phyloP scores from a whole-genome alignment of 92 coral and sea anemone genomes.

The Zoanthus gigantus region DNA sequence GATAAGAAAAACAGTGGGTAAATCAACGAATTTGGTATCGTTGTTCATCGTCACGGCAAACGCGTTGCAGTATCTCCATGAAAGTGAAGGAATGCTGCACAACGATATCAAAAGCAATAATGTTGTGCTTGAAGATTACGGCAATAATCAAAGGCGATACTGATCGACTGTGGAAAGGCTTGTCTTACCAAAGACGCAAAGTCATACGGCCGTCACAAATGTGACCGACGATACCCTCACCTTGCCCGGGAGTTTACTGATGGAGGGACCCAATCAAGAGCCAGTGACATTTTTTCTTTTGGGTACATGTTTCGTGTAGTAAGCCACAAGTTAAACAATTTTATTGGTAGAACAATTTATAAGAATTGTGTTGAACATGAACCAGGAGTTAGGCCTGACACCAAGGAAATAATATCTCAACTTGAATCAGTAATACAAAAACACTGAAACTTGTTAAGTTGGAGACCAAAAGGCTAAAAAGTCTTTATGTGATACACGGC shows the following conservation, averaged over 20 bases:
- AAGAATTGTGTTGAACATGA: background rate
- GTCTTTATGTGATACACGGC: too few species aligned
- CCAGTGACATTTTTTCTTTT: too few species aligned
- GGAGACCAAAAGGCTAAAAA: too few species aligned
- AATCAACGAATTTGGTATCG: background rate
- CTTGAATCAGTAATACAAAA: too few species aligned
- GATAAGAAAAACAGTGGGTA: background rate
- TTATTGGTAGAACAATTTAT: background rate
- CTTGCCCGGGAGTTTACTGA: too few species aligned
- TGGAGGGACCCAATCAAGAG: too few species aligned
- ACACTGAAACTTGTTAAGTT: too few species aligned
- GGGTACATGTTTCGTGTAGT: too few species aligned
- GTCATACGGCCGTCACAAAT: background rate
- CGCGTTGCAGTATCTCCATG: background rate
- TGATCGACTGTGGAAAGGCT: constrained; percentile 11
- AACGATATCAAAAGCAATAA: background rate
- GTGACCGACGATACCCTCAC: background rate
- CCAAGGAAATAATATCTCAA: background rate
- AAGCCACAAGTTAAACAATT: too few species aligned
- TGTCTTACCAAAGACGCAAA: background rate
- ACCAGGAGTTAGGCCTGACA: background rate
- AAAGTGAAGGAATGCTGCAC: background rate
- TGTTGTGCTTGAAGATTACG: background rate
- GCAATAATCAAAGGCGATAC: background rate
- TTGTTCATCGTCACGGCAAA: background rate